These are phyloP conservation scores for Zygothrica quintamaculata DNA, from an alignment of 2,888 invertebrate genomes.

Conservation along the genomic window DNA sequence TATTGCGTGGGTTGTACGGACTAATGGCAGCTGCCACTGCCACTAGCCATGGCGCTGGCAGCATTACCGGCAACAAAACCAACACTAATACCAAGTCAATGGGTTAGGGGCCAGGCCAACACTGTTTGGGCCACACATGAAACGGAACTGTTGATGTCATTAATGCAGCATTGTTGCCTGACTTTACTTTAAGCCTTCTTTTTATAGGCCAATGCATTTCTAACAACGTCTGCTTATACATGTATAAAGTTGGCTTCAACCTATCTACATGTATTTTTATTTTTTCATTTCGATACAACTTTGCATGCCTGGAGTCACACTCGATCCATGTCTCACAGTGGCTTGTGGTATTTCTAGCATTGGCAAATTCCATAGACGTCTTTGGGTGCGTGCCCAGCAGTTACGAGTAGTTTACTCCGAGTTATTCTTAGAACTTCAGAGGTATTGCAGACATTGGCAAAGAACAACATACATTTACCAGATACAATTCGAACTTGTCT, in stretches of 20 bases:
- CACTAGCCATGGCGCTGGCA: neutral
- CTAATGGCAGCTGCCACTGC: neutral
- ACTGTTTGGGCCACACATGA: constrained; percentile 49
- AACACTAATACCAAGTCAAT: too few species aligned
- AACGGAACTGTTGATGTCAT: constrained; percentile 68
- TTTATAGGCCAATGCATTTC: constrained; percentile 59
- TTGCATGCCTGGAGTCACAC: constrained; percentile 30
- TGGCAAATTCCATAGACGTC: constrained; percentile 49
- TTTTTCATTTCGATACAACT: constrained; percentile 27
- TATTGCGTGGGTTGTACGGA: constrained; percentile 46
- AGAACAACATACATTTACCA: constrained; percentile 18
- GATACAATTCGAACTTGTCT: neutral
- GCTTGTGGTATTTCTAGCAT: constrained; percentile 68
- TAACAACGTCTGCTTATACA: constrained; percentile 2
- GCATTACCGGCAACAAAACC: too few species aligned
- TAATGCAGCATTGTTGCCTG: constrained; percentile 64
- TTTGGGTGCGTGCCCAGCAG: constrained; percentile 54
- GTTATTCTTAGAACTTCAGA: constrained; percentile 63
- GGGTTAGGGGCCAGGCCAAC: constrained; percentile 17
- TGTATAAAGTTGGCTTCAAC: constrained; percentile 45
- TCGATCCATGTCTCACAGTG: constrained; percentile 18
- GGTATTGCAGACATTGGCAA: constrained; percentile 30
- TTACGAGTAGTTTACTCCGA: constrained; percentile 22
- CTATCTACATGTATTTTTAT: neutral
- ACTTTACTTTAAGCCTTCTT: constrained; percentile 30